Evolutionary conservation across 2,888 invertebrate genomes (phyloP).

Genomic region (Raillietiella orientalis): DNA sequence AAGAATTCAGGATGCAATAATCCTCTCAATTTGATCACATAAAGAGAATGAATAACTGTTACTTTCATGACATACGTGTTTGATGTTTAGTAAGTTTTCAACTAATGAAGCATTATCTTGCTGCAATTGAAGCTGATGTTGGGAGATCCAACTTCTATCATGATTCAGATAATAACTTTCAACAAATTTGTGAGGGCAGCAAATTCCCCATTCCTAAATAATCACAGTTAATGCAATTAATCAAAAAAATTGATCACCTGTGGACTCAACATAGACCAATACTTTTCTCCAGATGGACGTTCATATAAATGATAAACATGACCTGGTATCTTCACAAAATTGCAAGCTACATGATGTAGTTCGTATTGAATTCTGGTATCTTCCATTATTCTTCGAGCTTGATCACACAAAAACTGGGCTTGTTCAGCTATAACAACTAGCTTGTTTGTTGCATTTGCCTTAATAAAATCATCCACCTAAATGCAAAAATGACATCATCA

Average conservation of each 20-base stretch:
- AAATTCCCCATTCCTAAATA: conserved; percentile 32
- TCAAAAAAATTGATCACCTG: conserved; percentile 19
- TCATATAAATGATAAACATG: conserved; percentile 33
- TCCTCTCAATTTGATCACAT: no score
- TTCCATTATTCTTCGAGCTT: conserved; percentile 22
- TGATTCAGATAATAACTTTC: conserved; percentile 30
- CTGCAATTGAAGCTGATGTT: conserved; percentile 18
- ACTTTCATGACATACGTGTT: no score
- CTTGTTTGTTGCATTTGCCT: conserved; percentile 24
- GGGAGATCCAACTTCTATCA: conserved; percentile 33
- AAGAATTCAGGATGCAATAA: no score
- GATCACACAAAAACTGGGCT: conserved; percentile 27
- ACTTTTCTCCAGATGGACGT: conserved; percentile 25
- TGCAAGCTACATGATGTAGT: conserved; percentile 34
- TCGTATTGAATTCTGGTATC: conserved; percentile 22
- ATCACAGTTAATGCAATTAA: no score
- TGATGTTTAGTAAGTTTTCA: no score
- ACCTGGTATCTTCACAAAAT: conserved; percentile 35
- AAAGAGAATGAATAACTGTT: no score
- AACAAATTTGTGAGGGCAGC: conserved; percentile 23
- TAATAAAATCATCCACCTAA: conserved; percentile 23
- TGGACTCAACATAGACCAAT: conserved; percentile 39
- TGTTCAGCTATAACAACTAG: conserved; percentile 33
- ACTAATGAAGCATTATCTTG: no score
- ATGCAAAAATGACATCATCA: no score